These are phyloP conservation scores for Bubo bubo DNA, from an alignment of 2,113 vertebrate species.

Conservation along the genomic window DNA sequence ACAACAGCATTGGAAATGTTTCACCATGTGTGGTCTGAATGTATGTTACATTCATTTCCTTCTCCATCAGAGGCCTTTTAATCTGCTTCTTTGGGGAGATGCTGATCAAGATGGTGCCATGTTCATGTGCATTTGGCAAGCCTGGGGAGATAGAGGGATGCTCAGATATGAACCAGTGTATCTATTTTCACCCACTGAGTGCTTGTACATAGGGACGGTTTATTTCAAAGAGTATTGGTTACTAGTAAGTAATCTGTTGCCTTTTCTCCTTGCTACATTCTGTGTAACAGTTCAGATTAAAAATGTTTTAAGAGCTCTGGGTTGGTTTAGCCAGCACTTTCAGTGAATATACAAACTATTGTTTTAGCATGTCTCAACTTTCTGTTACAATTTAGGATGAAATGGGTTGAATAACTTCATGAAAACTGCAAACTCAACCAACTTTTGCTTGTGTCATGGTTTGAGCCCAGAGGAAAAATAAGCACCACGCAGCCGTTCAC, in stretches of 20 bases:
- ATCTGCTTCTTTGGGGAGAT: background rate
- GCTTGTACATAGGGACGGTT: too few species aligned
- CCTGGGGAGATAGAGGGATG: background rate
- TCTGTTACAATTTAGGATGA: background rate
- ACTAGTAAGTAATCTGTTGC: background rate
- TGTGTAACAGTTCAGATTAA: background rate
- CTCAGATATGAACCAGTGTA: background rate
- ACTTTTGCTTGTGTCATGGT: background rate
- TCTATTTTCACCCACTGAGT: background rate
- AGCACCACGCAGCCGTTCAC: too few species aligned
- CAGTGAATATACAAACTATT: background rate
- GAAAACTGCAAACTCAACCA: background rate
- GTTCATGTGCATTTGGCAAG: background rate
- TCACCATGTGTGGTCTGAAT: rapidly evolving
- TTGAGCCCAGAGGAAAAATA: too few species aligned
- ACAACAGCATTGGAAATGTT: background rate
- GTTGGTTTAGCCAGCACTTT: background rate
- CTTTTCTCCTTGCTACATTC: background rate
- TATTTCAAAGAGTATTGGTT: background rate
- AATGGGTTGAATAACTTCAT: background rate
- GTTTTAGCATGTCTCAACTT: background rate
- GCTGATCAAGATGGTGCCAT: background rate
- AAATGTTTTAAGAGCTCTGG: background rate
- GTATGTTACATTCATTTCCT: background rate
- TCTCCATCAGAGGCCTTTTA: background rate